Evolutionary conservation across 2,113 vertebrate genomes (phyloP).

Genomic region (Nibea coibor): DNA sequence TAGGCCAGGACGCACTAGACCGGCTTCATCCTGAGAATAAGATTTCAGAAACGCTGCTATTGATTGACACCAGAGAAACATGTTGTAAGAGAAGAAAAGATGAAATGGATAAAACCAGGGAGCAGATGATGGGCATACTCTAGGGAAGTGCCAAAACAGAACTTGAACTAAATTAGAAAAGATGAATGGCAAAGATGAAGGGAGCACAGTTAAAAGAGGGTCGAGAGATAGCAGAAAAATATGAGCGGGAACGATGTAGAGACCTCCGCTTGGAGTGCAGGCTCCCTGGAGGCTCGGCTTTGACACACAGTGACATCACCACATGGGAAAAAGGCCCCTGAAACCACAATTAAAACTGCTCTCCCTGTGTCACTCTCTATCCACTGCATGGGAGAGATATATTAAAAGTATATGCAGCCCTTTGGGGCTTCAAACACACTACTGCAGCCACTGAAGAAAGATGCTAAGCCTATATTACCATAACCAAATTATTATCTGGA

Average conservation of each 20-base stretch:
- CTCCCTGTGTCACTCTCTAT: conserved; percentile 36
- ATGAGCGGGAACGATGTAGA: conserved; percentile 42
- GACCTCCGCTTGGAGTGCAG: conserved; percentile 44
- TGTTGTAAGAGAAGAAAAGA: conserved; percentile 23
- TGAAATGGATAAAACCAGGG: conserved; percentile 47
- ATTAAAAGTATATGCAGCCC: conserved; percentile 61
- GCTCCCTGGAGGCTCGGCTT: conserved; percentile 54
- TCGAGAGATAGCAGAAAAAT: conserved; percentile 40
- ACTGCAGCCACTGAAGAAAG: conserved; percentile 47
- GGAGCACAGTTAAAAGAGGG: conserved; percentile 53
- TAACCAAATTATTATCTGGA: conserved; percentile 28
- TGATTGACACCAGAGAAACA: conserved; percentile 28
- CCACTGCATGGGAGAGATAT: conserved; percentile 45
- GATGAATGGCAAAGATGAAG: conserved; percentile 69
- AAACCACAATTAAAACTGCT: conserved; percentile 77
- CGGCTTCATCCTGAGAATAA: background rate
- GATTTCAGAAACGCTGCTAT: conserved; percentile 20
- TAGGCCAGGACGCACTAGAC: background rate
- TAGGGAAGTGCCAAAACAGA: conserved; percentile 43
- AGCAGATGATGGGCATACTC: conserved; percentile 33
- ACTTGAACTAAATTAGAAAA: conserved; percentile 59
- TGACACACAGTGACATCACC: conserved; percentile 67
- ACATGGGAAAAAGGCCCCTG: conserved; percentile 67
- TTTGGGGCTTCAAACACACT: conserved; percentile 68
- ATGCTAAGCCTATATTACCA: conserved; percentile 11